These are phyloP conservation scores for Marisa cornuarietis DNA, from an alignment of 1,140 invertebrate genomes.

Conservation along the genomic window DNA sequence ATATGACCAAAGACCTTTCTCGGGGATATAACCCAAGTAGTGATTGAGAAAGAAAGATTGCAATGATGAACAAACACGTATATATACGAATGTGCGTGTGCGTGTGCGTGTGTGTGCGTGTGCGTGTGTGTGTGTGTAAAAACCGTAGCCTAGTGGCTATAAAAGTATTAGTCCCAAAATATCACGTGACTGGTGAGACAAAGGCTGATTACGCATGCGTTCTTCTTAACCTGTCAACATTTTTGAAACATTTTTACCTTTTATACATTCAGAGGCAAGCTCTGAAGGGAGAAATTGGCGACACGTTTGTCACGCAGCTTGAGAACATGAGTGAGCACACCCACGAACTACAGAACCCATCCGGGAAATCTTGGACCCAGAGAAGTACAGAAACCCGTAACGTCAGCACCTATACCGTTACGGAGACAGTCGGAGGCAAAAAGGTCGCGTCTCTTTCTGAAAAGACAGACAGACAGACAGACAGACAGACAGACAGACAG, in stretches of 20 bases:
- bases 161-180: not conserved
- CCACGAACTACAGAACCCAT: not conserved
- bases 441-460: not conserved
- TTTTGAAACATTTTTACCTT: not conserved
- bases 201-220: not conserved
- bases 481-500: not conserved
- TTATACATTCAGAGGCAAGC: no score
- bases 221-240: not conserved
- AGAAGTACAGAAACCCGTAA: not conserved
- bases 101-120: not conserved
- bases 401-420: not conserved
- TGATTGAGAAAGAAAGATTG: not conserved
- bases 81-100: not conserved
- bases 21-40: not conserved
- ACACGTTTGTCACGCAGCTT: not conserved
- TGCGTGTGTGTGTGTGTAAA: not conserved
- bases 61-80: not conserved
- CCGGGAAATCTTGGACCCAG: not conserved
- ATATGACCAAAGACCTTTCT: no score
- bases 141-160: not conserved
- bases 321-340: not conserved
- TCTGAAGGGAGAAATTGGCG: no score
- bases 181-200: not conserved
- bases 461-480: slow-evolving; percentile 5
- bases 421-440: not conserved